Evolutionary conservation across 1,140 invertebrate species (phyloP).

Genomic region (Drosophila grimshawi): DNA sequence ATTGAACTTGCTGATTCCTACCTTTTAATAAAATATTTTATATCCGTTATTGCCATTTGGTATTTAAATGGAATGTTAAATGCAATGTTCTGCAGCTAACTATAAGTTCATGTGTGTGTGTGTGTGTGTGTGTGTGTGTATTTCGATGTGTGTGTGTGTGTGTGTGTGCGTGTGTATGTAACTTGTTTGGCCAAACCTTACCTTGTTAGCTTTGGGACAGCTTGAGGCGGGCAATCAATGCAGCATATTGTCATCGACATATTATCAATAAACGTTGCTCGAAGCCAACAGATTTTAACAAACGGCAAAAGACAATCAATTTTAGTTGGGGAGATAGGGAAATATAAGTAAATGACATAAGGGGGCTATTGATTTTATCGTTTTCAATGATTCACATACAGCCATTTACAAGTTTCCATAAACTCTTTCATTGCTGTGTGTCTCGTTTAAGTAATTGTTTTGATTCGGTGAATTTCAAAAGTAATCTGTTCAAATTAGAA

Average conservation of each 20-base stretch:
- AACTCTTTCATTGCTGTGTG: neutral
- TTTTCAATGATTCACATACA: conserved; percentile 21
- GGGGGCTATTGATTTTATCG: conserved; percentile 20
- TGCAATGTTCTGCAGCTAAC: conserved; percentile 27
- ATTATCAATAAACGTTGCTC: conserved; percentile 50
- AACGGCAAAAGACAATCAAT: conserved; percentile 26
- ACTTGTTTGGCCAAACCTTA: conserved; percentile 14
- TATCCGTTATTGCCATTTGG: conserved; percentile 29
- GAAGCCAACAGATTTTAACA: conserved; percentile 17
- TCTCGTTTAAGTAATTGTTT: neutral
- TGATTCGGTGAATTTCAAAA: neutral
- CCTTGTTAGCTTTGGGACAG: neutral
- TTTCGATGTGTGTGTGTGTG: neutral
- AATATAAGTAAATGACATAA: neutral
- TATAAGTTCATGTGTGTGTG: neutral
- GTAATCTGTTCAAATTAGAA: too few species aligned
- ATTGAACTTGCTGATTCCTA: neutral
- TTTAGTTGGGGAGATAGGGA: conserved; percentile 1
- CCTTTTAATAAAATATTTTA: conserved; percentile 25
- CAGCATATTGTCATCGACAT: conserved; percentile 39
- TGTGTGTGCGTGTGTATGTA: neutral
- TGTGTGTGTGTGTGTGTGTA: neutral
- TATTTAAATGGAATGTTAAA: conserved; percentile 68
- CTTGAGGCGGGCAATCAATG: neutral
- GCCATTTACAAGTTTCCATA: neutral